phyloP scores from a whole-genome alignment of 2,888 invertebrate genomes.

The Drosophila kanekoi region DNA sequence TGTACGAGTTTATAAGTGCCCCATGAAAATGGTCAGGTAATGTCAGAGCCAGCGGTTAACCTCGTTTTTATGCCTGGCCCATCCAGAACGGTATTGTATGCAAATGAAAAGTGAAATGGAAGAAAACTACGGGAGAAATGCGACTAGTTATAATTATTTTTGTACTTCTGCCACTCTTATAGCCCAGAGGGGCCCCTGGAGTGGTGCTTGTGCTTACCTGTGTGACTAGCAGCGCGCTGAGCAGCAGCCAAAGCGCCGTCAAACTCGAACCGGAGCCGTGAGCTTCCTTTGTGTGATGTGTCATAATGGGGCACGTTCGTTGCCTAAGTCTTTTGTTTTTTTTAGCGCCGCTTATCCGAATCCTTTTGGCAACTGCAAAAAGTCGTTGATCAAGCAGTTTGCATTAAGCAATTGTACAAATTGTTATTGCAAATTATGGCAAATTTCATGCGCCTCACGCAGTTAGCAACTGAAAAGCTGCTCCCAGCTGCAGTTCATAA shows the following conservation, averaged over 20 bases:
- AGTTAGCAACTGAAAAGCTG: constrained; percentile 31
- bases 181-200: not conserved
- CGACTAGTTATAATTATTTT: constrained; percentile 43
- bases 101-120: constrained; percentile 78
- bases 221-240: constrained; percentile 66
- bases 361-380: constrained; percentile 66
- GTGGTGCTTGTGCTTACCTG: constrained; percentile 68
- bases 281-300: constrained; percentile 46
- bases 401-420: constrained; percentile 47
- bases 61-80: constrained; percentile 57
- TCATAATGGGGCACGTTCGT: constrained; percentile 68
- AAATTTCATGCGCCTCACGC: constrained; percentile 72
- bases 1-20: constrained; percentile 38
- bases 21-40: constrained; percentile 55
- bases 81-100: constrained; percentile 72
- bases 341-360: constrained; percentile 19
- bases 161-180: constrained; percentile 14
- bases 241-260: constrained; percentile 57
- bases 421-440: constrained; percentile 49
- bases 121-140: constrained; percentile 33
- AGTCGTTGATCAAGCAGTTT: constrained; percentile 51
- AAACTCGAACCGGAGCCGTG: constrained; percentile 11
- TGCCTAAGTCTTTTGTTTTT: constrained; percentile 73
- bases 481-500: constrained; percentile 29
- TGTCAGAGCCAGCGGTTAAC: constrained; percentile 59